Conservation (phyloP, 2,113 vertebrate species). For the Sclerurus mexicanus region DNA sequence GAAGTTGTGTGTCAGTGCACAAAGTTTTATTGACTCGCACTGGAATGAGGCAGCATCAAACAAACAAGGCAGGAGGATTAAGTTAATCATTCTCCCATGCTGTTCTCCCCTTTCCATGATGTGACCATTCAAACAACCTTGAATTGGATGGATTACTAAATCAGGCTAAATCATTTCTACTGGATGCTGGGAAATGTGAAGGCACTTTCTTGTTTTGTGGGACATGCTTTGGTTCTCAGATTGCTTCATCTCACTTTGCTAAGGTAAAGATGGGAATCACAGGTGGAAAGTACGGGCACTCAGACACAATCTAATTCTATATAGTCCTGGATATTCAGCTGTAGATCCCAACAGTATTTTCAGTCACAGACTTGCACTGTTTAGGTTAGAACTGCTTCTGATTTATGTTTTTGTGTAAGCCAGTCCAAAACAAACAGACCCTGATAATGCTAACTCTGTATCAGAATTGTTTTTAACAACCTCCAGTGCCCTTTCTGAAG, state of each 20-base stretch:
- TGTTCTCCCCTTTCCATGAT: neutral
- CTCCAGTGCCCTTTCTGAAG: neutral
- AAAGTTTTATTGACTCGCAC: slow-evolving; percentile 49
- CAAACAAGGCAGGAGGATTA: slow-evolving; percentile 17
- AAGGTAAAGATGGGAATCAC: neutral
- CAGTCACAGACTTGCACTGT: neutral
- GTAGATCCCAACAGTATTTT: neutral
- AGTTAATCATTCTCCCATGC: slow-evolving; percentile 72
- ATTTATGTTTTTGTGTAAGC: neutral
- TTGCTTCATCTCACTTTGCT: neutral
- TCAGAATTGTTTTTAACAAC: neutral
- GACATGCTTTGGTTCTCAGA: neutral
- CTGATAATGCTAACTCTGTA: neutral
- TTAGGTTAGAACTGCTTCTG: neutral
- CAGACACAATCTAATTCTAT: neutral
- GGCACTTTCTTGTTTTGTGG: neutral
- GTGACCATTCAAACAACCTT: slow-evolving; percentile 60
- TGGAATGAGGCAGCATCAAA: slow-evolving; percentile 22
- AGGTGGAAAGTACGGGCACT: neutral
- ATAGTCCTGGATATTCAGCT: neutral
- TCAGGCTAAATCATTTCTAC: neutral
- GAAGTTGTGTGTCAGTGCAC: neutral
- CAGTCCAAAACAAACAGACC: neutral
- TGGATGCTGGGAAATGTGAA: slow-evolving; percentile 25
- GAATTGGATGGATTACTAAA: slow-evolving; percentile 60